Base-by-base conservation (phyloP, 1,140 invertebrate species). In the Dendroctonus ponderosae region DNA sequence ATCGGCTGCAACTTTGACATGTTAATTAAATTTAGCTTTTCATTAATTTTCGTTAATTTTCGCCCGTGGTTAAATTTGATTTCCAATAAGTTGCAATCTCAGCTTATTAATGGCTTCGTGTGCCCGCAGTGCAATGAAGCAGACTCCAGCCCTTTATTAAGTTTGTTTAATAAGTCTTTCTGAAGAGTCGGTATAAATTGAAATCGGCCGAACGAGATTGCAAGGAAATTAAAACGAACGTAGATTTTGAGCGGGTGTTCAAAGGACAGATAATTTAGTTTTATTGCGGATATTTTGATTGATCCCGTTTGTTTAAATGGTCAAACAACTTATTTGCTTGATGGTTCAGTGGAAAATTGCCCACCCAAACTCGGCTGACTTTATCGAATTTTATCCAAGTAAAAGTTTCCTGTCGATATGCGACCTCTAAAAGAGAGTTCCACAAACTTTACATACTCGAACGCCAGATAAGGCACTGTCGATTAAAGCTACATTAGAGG, bases 41-140 rank as follows among this genome's bases (percentile, higher is more conserved):
- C 58, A 61, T 61, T 61, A 61, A 61, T 61, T 61, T 61, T 61
- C 58, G 37, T 61, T 61, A 61, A 61, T 61, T 61, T 61, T 61
- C 58, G 11, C 58, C 58, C 26, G 58, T 61, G 58, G 44, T 61
- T 61, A 61, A 61, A 38, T 61, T 61, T 61, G 44, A 61, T 39
- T 61, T 12, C 58, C 44, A 61, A 50, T 41, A 61, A 61, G 58
- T 50, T 61, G 58, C 58, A 61, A 61, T 61, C 58, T 61, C 44
- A 61, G 58, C 50, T 61, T 61, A 61, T 61, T 61, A 61, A 61
- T 61, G 37, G 58, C 58, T 61, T 50, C 44, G 46, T 7, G 44
- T 38, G n/a, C n/a, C 50, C 7, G 46, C 12, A 12, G 44, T 61
- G 58, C 58, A 61, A 58, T 44, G 56, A 58, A 58, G 56, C 56